Percentiles rank a stretch among this genome's conserved stretches.
These are phyloP conservation scores for Australoheros scitulus DNA, from an alignment of 2,113 vertebrate genomes.

Conservation along the genomic window DNA sequence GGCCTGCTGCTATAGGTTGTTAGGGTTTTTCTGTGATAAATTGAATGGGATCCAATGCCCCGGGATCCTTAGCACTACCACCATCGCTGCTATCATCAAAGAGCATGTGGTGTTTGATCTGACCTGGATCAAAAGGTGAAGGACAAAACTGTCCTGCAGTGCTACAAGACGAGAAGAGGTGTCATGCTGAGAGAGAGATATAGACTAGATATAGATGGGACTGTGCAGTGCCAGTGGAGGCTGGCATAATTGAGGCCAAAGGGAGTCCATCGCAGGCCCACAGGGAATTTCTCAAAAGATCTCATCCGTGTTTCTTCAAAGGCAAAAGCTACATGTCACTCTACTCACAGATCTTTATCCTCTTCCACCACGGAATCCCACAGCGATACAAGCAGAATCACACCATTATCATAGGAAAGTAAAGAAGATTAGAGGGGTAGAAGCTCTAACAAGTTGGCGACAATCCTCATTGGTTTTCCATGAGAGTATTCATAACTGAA, in stretches of 20 bases:
- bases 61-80: constrained; percentile 32
- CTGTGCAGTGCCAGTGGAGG: constrained; percentile 1
- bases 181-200: constrained; percentile 32
- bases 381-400: constrained; percentile 39
- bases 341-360: constrained; percentile 55
- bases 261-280: constrained; percentile 62
- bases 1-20: constrained; percentile 56
- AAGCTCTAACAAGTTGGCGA: constrained; percentile 37
- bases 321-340: constrained; percentile 54
- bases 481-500: constrained; percentile 25
- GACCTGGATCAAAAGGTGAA: constrained; percentile 64
- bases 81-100: constrained; percentile 65
- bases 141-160: constrained; percentile 57
- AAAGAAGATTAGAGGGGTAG: constrained; percentile 23
- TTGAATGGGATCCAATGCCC: constrained; percentile 6
- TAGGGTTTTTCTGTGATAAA: constrained; percentile 38
- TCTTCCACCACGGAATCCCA: constrained; percentile 28
- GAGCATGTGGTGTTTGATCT: constrained; percentile 67
- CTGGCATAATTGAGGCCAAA: constrained; percentile 66
- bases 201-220: constrained; percentile 19
- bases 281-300: constrained; percentile 41
- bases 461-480: constrained; percentile 33
- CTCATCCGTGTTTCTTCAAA: constrained; percentile 62
- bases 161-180: constrained; percentile 30
- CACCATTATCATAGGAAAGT: constrained; percentile 44